Conservation (phyloP, 2,888 invertebrate species). For the Cheilosia variabilis region DNA sequence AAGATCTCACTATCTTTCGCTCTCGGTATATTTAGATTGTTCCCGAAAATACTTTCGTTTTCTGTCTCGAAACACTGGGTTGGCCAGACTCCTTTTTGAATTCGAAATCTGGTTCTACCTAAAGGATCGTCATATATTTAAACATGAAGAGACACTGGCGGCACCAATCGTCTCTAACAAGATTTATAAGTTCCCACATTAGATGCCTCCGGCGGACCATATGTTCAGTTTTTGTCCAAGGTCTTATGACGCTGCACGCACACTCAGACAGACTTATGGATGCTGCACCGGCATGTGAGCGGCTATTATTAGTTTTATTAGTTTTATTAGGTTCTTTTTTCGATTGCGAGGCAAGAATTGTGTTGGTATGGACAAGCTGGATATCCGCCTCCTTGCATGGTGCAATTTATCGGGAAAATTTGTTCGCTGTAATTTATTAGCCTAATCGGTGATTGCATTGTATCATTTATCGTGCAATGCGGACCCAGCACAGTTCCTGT, state of each 20-base stretch:
- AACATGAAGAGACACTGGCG: neutral
- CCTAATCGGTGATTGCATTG: constrained; percentile 26
- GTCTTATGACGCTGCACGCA: constrained; percentile 52
- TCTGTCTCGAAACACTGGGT: neutral
- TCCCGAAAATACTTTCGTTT: constrained; percentile 22
- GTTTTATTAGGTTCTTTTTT: neutral
- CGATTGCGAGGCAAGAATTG: constrained; percentile 34
- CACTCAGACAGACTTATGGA: neutral
- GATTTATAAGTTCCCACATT: constrained; percentile 65
- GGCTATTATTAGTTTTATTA: constrained; percentile 63
- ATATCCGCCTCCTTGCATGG: constrained; percentile 56
- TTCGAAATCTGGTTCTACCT: constrained; percentile 12
- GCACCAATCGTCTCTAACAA: constrained; percentile 41
- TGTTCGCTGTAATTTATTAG: constrained; percentile 54
- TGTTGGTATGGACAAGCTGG: constrained; percentile 1
- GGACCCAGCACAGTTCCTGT: constrained; percentile 46
- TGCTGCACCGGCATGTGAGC: constrained; percentile 10
- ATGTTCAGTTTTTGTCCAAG: constrained; percentile 66
- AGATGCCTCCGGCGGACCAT: constrained; percentile 52
- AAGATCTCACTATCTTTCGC: neutral
- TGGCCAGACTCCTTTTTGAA: constrained; percentile 20
- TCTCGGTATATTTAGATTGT: constrained; percentile 3
- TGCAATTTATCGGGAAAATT: constrained; percentile 42
- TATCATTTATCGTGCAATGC: neutral
- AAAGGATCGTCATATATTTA: constrained; percentile 37